phyloP scores from a whole-genome alignment of 1,140 invertebrate species.

The Papilio polyxenes region DNA sequence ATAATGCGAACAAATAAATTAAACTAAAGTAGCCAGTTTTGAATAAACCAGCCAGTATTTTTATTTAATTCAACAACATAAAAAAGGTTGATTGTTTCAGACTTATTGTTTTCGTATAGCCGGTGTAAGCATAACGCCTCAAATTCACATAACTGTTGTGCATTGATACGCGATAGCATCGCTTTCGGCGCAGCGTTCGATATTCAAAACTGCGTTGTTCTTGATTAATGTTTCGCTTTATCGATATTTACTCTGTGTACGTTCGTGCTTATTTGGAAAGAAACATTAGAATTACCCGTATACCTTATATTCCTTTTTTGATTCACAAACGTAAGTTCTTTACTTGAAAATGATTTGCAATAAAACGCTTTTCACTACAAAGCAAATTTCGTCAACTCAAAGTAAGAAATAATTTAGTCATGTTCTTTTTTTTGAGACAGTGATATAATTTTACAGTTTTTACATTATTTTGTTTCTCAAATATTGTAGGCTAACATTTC shows the following conservation, averaged over 20 bases:
- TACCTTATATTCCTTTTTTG: background rate
- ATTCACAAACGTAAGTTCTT: background rate
- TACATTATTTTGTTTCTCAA: too few species aligned
- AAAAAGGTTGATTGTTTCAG: slow-evolving; percentile 21
- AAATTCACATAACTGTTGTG: slow-evolving; percentile 57
- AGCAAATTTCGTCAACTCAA: too few species aligned
- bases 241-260: slow-evolving; percentile 49
- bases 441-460: too few species aligned
- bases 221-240: slow-evolving; percentile 75
- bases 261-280: slow-evolving; percentile 47
- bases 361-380: too few species aligned
- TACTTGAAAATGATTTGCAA: background rate
- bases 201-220: slow-evolving; percentile 74
- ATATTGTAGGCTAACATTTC: too few species aligned
- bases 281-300: slow-evolving; percentile 41
- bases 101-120: slow-evolving; percentile 27
- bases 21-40: slow-evolving; percentile 22
- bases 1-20: slow-evolving; percentile 2
- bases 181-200: slow-evolving; percentile 67
- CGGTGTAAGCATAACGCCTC: slow-evolving; percentile 44
- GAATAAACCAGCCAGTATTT: slow-evolving; percentile 12
- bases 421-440: too few species aligned
- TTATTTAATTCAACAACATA: slow-evolving; percentile 30
- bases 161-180: slow-evolving; percentile 63
- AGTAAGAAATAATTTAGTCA: too few species aligned